Evolutionary conservation across 2,113 vertebrate species (phyloP), one percentile per base, ranked within the genome.

Genomic region (Pogona vitticeps): DNA sequence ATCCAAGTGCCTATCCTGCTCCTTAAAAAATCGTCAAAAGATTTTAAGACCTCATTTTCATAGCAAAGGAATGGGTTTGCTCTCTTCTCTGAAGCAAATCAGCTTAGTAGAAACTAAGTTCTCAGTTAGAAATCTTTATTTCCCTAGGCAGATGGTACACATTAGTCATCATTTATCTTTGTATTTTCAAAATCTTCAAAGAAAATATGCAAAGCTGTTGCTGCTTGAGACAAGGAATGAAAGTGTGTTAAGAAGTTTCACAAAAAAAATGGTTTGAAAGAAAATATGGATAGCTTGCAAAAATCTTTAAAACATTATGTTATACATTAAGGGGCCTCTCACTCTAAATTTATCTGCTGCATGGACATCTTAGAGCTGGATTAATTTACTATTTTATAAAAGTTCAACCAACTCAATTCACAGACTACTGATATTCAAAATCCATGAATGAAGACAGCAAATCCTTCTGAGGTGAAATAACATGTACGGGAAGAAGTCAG

Each of bases 111-210:
- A 91, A 94, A 90, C 42, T 33, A 67, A 68, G 77, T 81, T 87
- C 85, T 91, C 83, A 75, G 72, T 65, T 94, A 90, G 70, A 88
- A 89, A 61, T 86, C 36, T 75, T 86, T 89, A 71, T 82, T 72
- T 46, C 28, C 17, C 63, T 2, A 86, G 86, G 86, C 91, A 95
- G 93, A 94, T 93, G 92, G 94, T 92, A 56, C 75, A 91, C 77
- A 91, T 94, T 92, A 95, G 90, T 95, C 95, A 95, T 87, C 88
- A 92, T 92, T 95, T 94, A 93, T 92, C 86, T 94, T 91, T 38
- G 40, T 91, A 89, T 92, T 93, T 92, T 86, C 86, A 92, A 91
- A 91, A 87, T 87, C 88, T 82, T 91, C 61, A 82, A 90, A 91
- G 90, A 89, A 88, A 92, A 93, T 85, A 93, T 38, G 83, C 85